Percentiles rank a stretch among this genome's conserved stretches.
phyloP scores from a whole-genome alignment of 2,113 vertebrate genomes.

The Cyanoramphus novaezelandiae region DNA sequence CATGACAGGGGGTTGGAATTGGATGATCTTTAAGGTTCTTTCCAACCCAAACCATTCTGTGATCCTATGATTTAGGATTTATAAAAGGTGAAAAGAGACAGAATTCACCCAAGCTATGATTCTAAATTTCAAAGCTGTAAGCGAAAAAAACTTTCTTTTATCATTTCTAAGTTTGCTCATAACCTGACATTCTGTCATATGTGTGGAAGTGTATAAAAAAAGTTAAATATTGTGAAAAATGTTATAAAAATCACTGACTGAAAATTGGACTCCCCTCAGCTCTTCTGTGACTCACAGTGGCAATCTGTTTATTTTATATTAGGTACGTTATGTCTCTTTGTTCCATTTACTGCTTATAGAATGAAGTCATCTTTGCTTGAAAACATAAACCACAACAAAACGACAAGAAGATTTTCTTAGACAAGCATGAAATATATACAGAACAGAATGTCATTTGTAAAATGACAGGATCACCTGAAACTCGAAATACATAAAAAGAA shows the following conservation, averaged over 20 bases:
- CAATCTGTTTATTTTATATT: neutral
- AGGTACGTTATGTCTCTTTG: neutral
- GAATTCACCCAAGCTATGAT: neutral
- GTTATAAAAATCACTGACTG: neutral
- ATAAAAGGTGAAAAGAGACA: neutral
- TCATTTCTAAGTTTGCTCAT: neutral
- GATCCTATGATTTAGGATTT: neutral
- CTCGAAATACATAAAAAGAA: neutral
- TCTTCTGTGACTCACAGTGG: neutral
- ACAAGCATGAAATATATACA: neutral
- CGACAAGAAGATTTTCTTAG: neutral
- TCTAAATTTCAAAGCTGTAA: neutral
- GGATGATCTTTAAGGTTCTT: neutral
- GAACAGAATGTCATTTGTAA: neutral
- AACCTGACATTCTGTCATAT: neutral
- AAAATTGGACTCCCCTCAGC: neutral
- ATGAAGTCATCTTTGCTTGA: neutral
- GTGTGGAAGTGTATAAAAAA: neutral
- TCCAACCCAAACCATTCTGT: neutral
- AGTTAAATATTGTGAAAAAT: neutral
- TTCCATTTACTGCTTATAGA: neutral
- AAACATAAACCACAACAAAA: neutral
- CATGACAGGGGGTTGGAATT: neutral
- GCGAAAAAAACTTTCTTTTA: neutral
- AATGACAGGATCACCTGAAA: neutral